Conservation (phyloP, 2,888 invertebrate genomes). For the Theodoxus fluviatilis region DNA sequence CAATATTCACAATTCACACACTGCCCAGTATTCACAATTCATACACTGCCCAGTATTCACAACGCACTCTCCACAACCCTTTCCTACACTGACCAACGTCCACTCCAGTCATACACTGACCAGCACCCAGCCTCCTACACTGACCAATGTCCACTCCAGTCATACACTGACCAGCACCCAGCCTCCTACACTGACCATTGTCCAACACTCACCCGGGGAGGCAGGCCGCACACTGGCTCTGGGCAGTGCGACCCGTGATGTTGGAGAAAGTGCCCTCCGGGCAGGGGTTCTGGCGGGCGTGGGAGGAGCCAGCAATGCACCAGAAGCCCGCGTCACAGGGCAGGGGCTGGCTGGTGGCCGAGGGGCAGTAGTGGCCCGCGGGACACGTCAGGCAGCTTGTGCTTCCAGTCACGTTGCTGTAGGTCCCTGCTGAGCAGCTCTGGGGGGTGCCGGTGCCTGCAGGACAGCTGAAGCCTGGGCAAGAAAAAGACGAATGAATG, state of each 20-base stretch:
- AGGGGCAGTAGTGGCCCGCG: constrained; percentile 55
- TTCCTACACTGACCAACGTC: too few relatives aligned
- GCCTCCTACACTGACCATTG: too few relatives aligned
- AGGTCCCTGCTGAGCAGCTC: constrained; percentile 50
- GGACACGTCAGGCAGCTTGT: constrained; percentile 51
- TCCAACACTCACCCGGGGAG: constrained; percentile 52
- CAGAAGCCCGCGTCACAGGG: constrained; percentile 58
- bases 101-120: too few relatives aligned
- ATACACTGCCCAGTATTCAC: too few relatives aligned
- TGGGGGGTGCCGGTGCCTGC: constrained; percentile 43
- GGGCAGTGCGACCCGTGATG: constrained; percentile 43
- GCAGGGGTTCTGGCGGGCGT: constrained; percentile 46
- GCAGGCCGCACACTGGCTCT: constrained; percentile 51
- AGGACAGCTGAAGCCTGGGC: constrained; percentile 54
- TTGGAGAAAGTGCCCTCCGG: constrained; percentile 58
- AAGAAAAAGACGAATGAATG: background rate
- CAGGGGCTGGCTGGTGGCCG: constrained; percentile 53
- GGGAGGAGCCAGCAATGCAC: constrained; percentile 41
- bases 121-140: too few relatives aligned
- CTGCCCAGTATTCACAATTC: too few relatives aligned
- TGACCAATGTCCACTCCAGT: too few relatives aligned
- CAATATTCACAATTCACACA: too few relatives aligned
- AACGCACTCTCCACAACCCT: too few relatives aligned
- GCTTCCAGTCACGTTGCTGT: constrained; percentile 46
- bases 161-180: too few relatives aligned